These are phyloP conservation scores for Pelmatolapia mariae DNA, from an alignment of 2,113 vertebrate genomes.

Conservation along the genomic window DNA sequence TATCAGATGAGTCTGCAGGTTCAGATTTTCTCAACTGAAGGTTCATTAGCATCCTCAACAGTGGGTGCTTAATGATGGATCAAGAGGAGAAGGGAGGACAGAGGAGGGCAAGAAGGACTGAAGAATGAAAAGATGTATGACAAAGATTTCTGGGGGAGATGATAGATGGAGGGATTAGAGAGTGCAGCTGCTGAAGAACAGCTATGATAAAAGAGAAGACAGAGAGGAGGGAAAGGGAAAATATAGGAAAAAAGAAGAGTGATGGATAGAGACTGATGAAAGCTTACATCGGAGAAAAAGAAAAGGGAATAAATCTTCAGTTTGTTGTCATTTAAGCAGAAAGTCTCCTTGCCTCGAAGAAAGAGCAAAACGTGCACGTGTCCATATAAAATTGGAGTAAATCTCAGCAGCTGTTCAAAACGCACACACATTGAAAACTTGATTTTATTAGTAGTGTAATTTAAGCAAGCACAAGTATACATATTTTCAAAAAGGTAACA, in stretches of 20 bases:
- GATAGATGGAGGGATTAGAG: background rate
- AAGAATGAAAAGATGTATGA: background rate
- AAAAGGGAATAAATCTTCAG: background rate
- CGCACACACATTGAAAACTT: background rate
- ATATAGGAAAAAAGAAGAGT: background rate
- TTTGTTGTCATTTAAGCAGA: background rate
- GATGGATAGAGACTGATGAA: background rate
- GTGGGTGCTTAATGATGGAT: background rate
- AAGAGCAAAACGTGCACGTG: background rate
- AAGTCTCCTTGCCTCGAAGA: background rate
- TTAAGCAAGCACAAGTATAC: background rate
- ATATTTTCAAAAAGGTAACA: background rate
- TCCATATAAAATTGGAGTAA: background rate
- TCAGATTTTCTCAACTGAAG: slow-evolving; percentile 36
- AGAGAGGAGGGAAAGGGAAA: background rate
- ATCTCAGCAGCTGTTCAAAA: background rate
- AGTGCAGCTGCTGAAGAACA: background rate
- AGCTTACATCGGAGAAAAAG: fast-evolving
- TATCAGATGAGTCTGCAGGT: background rate
- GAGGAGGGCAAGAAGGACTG: background rate
- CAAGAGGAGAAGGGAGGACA: background rate
- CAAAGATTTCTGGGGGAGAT: background rate
- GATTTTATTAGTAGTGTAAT: background rate
- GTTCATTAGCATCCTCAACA: slow-evolving; percentile 28
- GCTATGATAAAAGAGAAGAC: background rate